Evolutionary conservation across 2,113 vertebrate genomes (phyloP).

Genomic region (Phalacrocorax carbo): DNA sequence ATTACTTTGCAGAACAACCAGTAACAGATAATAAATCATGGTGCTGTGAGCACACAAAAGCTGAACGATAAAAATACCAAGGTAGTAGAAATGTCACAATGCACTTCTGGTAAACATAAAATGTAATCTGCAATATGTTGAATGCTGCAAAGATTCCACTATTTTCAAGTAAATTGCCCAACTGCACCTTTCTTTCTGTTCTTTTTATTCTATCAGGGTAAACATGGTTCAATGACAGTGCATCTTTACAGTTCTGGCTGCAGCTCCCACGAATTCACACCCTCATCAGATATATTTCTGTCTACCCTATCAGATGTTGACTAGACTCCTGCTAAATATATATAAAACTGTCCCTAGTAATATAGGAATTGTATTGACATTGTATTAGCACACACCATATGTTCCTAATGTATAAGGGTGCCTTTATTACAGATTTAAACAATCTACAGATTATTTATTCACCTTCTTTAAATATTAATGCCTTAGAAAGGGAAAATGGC

Average conservation of each 20-base stretch:
- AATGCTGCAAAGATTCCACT: neutral
- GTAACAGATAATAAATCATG: conserved; percentile 31
- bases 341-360: neutral
- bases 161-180: neutral
- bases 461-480: neutral
- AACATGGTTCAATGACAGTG: neutral
- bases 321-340: neutral
- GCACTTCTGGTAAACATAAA: neutral
- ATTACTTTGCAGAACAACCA: conserved; percentile 24
- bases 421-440: neutral
- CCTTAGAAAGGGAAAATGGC: neutral
- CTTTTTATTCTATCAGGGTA: neutral
- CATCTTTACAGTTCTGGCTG: neutral
- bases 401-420: neutral
- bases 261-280: neutral
- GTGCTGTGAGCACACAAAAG: neutral
- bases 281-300: neutral
- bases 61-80: neutral
- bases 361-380: neutral
- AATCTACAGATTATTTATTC: neutral
- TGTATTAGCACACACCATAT: neutral
- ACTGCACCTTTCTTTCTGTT: neutral
- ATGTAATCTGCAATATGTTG: neutral
- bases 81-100: neutral
- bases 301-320: neutral